Evolutionary conservation across 2,797 vertebrate species (phyloP).

Genomic region (Enteromius trimaculatus): DNA sequence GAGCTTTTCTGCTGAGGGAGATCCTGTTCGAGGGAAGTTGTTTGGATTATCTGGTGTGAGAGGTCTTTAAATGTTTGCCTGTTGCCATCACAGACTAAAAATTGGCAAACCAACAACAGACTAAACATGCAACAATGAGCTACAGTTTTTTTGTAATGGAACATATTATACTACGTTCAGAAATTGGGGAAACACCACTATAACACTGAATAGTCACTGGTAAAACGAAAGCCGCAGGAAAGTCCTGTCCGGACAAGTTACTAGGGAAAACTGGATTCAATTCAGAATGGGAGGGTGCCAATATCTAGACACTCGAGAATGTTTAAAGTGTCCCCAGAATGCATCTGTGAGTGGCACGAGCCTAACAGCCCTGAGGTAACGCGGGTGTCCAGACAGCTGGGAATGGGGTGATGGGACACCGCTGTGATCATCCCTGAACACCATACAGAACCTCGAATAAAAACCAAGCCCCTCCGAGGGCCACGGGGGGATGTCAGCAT

Average conservation of each 20-base stretch:
- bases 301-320: not conserved
- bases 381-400: constrained; percentile 39
- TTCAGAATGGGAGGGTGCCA: not conserved
- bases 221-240: not conserved
- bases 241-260: not conserved
- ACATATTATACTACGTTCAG: constrained; percentile 10
- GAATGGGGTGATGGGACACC: constrained; percentile 32
- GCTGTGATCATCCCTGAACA: not conserved
- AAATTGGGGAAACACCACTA: constrained; percentile 43
- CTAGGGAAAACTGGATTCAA: not conserved
- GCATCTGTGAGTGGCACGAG: constrained; percentile 5
- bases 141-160: constrained; percentile 26
- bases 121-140: constrained; percentile 54
- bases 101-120: constrained; percentile 35
- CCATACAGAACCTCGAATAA: constrained; percentile 9
- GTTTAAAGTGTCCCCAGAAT: constrained; percentile 6
- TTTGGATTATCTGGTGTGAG: constrained; percentile 63
- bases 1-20: constrained; percentile 41
- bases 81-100: constrained; percentile 61
- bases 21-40: constrained; percentile 62
- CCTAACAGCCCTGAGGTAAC: constrained; percentile 5
- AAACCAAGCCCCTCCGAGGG: constrained; percentile 10
- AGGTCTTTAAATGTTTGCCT: constrained; percentile 65
- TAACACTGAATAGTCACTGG: not conserved
- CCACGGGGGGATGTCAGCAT: constrained; percentile 27